phyloP scores from a whole-genome alignment of 2,888 invertebrate genomes.

The Chydorus sphaericus region DNA sequence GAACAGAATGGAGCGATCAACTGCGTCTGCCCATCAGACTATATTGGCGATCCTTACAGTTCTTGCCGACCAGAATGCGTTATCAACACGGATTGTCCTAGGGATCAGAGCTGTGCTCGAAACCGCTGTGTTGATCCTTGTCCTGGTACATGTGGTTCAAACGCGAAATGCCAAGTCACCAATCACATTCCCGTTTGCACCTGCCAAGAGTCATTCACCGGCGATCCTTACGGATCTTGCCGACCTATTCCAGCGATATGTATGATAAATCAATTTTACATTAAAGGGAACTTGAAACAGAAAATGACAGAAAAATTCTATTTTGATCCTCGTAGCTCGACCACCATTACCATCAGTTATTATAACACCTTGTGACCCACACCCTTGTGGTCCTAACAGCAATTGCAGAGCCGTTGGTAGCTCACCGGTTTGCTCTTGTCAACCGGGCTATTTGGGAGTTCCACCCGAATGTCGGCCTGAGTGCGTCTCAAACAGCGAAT shows the following conservation, averaged over 20 bases:
- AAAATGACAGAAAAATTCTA: too few species aligned
- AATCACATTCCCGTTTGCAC: constrained; percentile 63
- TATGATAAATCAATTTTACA: neutral
- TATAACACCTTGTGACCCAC: constrained; percentile 42
- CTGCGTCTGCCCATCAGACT: constrained; percentile 61
- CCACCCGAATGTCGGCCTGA: constrained; percentile 55
- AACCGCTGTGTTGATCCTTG: constrained; percentile 70
- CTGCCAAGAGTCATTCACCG: constrained; percentile 51
- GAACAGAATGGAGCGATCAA: constrained; percentile 51
- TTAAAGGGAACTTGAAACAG: too few species aligned
- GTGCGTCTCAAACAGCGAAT: constrained; percentile 53
- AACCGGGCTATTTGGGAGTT: constrained; percentile 55
- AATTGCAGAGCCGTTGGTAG: constrained; percentile 57
- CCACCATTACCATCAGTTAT: neutral
- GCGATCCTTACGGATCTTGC: constrained; percentile 53
- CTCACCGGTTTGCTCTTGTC: constrained; percentile 59
- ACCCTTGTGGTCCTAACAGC: constrained; percentile 71
- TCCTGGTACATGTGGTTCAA: constrained; percentile 56
- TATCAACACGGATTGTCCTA: constrained; percentile 48
- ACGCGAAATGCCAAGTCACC: constrained; percentile 54
- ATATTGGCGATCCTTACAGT: constrained; percentile 47
- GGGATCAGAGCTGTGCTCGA: constrained; percentile 53
- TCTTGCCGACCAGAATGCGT: constrained; percentile 67
- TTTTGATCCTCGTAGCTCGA: neutral
- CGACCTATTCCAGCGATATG: constrained; percentile 10